Evolutionary conservation across 2,797 vertebrate species (phyloP).

Genomic region (Pantherophis vulpinus): DNA sequence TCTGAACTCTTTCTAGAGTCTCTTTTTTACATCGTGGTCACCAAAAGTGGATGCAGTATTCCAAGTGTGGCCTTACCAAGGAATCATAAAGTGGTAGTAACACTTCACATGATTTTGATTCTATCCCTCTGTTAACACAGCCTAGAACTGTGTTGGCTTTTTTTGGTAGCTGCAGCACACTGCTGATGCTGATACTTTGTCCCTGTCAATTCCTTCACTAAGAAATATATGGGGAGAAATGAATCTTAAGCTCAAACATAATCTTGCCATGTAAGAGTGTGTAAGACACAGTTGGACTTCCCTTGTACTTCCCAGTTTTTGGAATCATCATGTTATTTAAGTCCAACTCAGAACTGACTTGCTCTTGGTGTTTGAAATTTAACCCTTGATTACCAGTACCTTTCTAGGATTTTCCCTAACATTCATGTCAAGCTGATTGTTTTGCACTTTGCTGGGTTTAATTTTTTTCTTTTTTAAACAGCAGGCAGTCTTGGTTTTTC

Average conservation of each 20-base stretch:
- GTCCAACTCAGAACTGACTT: neutral
- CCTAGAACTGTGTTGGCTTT: too few relatives aligned
- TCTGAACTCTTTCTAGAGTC: too few relatives aligned
- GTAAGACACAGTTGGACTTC: neutral
- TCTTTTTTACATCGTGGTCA: too few relatives aligned
- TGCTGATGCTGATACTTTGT: neutral
- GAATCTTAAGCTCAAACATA: neutral
- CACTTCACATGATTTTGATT: too few relatives aligned
- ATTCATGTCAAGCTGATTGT: neutral
- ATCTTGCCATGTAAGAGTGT: neutral
- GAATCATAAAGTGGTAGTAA: too few relatives aligned
- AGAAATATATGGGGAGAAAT: neutral
- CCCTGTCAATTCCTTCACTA: neutral
- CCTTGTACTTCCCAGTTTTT: neutral
- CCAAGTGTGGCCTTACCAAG: too few relatives aligned
- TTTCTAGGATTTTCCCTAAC: neutral
- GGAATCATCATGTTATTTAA: neutral
- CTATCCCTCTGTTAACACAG: too few relatives aligned
- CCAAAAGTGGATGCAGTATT: too few relatives aligned
- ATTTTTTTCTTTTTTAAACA: neutral
- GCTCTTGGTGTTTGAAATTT: neutral
- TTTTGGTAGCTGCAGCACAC: too few relatives aligned
- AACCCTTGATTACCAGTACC: neutral
- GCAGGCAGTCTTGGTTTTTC: neutral
- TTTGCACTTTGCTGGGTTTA: neutral